Conservation (phyloP, 2,888 invertebrate genomes). For the Caenorhabditis sinica region DNA sequence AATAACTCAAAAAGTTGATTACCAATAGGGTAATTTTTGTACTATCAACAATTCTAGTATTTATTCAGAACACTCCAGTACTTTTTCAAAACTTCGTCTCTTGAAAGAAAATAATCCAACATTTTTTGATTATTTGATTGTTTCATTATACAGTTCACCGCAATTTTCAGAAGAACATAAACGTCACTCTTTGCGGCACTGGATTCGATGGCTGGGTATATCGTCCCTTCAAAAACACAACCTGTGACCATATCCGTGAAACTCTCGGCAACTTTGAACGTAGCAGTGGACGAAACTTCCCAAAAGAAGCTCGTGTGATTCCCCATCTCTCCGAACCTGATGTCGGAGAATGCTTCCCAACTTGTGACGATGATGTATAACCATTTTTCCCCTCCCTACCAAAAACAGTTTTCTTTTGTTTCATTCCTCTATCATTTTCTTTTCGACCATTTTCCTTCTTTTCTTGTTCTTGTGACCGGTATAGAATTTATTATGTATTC, state of each 20-base stretch:
- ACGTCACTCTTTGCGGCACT: constrained; percentile 60
- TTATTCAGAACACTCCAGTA: no score
- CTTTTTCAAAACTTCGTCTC: no score
- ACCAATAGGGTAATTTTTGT: no score
- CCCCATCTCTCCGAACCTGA: constrained; percentile 73
- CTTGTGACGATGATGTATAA: constrained; percentile 73
- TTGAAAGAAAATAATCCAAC: no score
- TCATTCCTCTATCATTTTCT: background rate
- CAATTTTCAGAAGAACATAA: constrained; percentile 67
- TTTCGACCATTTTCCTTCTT: constrained; percentile 1
- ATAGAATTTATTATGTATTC: constrained; percentile 29
- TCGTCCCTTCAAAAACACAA: constrained; percentile 58
- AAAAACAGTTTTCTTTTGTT: constrained; percentile 10
- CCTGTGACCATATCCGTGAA: constrained; percentile 47
- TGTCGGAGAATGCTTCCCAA: constrained; percentile 76
- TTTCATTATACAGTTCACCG: no score
- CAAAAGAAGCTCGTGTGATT: constrained; percentile 70
- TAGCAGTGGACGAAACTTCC: constrained; percentile 69
- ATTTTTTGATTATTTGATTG: no score
- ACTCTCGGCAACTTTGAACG: constrained; percentile 67
- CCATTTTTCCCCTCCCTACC: background rate
- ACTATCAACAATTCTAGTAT: no score
- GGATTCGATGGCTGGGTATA: constrained; percentile 67
- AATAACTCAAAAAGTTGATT: no score
- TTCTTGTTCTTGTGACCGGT: constrained; percentile 47